Evolutionary conservation across 92 coral and sea anemone genomes (phyloP).

Genomic region (Palythoa caribaeorum): DNA sequence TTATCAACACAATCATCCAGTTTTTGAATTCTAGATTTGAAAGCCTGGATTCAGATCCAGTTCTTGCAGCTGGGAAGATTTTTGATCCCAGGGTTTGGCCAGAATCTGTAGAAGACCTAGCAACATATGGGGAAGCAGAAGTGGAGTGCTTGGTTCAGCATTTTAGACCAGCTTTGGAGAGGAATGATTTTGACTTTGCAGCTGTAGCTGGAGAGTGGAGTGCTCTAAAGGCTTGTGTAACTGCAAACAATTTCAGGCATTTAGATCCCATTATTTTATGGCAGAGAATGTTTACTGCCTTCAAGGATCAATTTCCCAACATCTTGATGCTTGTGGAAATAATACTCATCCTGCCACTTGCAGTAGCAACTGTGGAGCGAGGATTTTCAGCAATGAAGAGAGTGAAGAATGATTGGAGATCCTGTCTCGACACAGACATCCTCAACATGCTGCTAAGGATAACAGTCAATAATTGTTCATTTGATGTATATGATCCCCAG

Average conservation of each 20-base stretch:
- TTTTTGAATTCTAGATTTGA: not conserved
- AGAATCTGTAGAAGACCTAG: not conserved
- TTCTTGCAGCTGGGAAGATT: constrained; percentile 6
- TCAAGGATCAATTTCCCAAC: constrained; percentile 33
- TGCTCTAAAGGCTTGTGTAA: not conserved
- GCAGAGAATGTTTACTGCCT: constrained; percentile 44
- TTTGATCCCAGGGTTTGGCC: not conserved
- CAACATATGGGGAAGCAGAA: constrained; percentile 3
- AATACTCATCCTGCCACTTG: constrained; percentile 44
- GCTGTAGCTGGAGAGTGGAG: constrained; percentile 18
- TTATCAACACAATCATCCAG: constrained; percentile 1
- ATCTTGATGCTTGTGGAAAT: constrained; percentile 50
- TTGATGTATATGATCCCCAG: constrained; percentile 37
- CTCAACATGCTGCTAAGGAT: constrained; percentile 47
- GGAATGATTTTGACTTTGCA: constrained; percentile 13
- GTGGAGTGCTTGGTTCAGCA: constrained; percentile 7
- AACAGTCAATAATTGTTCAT: constrained; percentile 37
- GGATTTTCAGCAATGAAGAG: constrained; percentile 50
- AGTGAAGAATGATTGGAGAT: constrained; percentile 42
- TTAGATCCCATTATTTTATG: constrained; percentile 48
- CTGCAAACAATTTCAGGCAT: constrained; percentile 46
- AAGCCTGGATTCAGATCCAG: not conserved
- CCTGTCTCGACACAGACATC: constrained; percentile 26
- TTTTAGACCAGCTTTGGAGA: constrained; percentile 20
- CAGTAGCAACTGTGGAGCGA: constrained; percentile 38